These are phyloP conservation scores for Cynopterus sphinx DNA, from an alignment of 2,797 vertebrate species.

Conservation along the genomic window DNA sequence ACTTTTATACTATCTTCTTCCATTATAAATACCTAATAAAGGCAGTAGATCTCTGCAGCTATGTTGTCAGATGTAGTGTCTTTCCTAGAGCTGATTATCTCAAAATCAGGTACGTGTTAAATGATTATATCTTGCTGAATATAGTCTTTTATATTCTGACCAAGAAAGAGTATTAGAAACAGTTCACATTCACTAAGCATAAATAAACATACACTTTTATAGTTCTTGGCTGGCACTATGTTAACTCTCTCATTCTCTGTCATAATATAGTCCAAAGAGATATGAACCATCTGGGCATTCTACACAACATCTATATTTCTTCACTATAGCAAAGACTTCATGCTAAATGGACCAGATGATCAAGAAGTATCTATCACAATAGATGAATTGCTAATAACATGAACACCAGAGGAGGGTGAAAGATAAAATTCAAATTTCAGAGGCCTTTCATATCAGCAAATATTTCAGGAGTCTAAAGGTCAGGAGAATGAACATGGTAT, in stretches of 20 bases:
- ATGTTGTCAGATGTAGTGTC: not conserved
- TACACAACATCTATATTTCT: not conserved
- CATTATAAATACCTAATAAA: not conserved
- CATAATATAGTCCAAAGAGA: not conserved
- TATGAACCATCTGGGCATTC: not conserved
- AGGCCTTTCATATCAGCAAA: not conserved
- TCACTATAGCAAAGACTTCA: not conserved
- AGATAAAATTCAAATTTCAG: not conserved
- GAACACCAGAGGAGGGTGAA: not conserved
- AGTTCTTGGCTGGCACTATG: not conserved
- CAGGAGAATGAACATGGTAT: not conserved
- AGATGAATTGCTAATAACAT: not conserved
- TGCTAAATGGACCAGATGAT: slow-evolving; percentile 19
- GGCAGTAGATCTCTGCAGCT: not conserved
- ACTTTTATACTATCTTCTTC: not conserved
- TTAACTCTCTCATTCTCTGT: not conserved
- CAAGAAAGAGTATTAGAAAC: not conserved
- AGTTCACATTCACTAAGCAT: not conserved
- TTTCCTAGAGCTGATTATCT: not conserved
- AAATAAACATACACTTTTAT: not conserved
- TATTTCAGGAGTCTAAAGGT: not conserved
- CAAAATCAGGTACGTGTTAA: not conserved
- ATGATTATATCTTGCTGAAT: not conserved
- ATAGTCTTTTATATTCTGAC: not conserved
- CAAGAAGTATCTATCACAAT: not conserved